Evolutionary conservation across 1,140 invertebrate species (phyloP).

Genomic region (Acromyrmex echinatior): DNA sequence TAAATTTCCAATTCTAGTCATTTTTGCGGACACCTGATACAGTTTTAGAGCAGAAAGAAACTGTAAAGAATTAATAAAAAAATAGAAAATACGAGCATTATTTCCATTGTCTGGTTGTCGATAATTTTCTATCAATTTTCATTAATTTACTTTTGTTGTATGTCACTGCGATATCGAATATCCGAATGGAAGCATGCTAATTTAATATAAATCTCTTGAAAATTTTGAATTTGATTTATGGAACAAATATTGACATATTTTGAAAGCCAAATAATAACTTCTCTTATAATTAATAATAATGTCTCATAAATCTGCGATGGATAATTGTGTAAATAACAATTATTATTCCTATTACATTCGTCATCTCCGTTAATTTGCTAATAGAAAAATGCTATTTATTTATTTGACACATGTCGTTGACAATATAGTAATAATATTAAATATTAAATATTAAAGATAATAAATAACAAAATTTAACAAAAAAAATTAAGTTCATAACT

Average conservation of each 20-base stretch:
- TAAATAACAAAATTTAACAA: background rate
- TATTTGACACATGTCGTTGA: no score
- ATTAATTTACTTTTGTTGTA: background rate
- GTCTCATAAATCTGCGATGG: background rate
- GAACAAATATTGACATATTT: background rate
- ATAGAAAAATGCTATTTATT: slow-evolving; percentile 21
- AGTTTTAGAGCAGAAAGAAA: background rate
- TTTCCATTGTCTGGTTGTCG: background rate
- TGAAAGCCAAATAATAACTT: slow-evolving; percentile 1
- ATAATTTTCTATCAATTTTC: background rate
- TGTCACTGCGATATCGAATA: background rate
- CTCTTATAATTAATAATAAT: slow-evolving; percentile 31
- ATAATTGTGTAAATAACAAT: slow-evolving; percentile 16
- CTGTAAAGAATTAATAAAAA: background rate
- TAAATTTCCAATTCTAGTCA: no score
- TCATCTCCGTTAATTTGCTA: background rate
- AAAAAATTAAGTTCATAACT: background rate
- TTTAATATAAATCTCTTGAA: slow-evolving; percentile 13
- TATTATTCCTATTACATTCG: background rate
- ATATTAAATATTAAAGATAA: background rate
- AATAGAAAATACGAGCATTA: no score
- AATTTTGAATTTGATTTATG: background rate
- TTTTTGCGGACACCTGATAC: no score
- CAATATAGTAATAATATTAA: background rate
- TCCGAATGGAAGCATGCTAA: background rate